Percentiles rank a stretch among this genome's conserved stretches.
These are phyloP conservation scores for Pseudomyrmex cubaensis DNA, from an alignment of 1,140 invertebrate genomes.

Conservation along the genomic window DNA sequence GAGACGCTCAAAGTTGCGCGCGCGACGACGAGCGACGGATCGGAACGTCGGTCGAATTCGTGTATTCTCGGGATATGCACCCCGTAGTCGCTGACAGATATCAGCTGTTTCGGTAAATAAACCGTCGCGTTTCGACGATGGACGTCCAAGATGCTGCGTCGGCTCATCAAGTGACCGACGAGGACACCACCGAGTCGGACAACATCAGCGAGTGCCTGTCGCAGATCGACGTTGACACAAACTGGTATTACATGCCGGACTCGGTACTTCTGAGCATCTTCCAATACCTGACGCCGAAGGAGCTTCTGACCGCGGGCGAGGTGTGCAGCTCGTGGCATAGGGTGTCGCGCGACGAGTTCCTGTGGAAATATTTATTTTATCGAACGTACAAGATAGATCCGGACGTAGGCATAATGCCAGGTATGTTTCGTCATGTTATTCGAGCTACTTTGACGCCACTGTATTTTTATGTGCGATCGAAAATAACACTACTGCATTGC, in stretches of 20 bases:
- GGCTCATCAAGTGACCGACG: conserved; percentile 23
- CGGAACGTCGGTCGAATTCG: conserved; percentile 47
- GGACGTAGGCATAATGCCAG: conserved; percentile 88
- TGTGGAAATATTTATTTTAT: conserved; percentile 90
- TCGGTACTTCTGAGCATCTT: conserved; percentile 90
- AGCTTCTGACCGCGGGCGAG: conserved; percentile 86
- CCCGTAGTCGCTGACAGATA: conserved; percentile 66
- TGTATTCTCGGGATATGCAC: conserved; percentile 20
- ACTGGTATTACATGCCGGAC: conserved; percentile 89
- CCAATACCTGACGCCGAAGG: conserved; percentile 86
- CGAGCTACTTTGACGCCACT: conserved; percentile 13
- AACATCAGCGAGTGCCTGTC: conserved; percentile 32
- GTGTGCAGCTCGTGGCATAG: conserved; percentile 88
- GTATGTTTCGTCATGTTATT: conserved; percentile 80
- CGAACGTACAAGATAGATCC: conserved; percentile 88
- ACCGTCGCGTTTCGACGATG: conserved; percentile 69
- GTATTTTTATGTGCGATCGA: not conserved
- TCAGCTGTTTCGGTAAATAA: conserved; percentile 80
- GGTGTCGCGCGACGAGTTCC: conserved; percentile 88
- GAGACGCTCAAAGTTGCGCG: not conserved
- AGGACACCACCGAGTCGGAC: conserved; percentile 40
- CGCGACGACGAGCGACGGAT: not conserved
- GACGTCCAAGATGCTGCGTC: conserved; percentile 56
- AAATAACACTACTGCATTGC: conserved; percentile 27
- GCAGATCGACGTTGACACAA: conserved; percentile 55